Percentiles rank a stretch among this genome's conserved stretches.
phyloP scores from a whole-genome alignment of 2,888 invertebrate genomes.

The Ochropleura leucogaster region DNA sequence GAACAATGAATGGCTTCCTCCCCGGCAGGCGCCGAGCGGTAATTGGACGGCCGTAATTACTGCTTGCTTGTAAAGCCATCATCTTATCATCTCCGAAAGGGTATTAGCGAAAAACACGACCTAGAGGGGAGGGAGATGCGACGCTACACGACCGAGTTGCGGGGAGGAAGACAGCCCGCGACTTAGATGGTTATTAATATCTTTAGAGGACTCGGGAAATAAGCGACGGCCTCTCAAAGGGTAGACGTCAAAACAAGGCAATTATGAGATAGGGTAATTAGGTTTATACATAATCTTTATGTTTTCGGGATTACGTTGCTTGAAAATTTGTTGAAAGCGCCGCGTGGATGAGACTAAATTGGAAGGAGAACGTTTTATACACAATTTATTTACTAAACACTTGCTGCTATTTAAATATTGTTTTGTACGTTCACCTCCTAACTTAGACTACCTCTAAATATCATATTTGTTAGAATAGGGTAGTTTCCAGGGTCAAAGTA shows the following conservation, averaged over 20 bases:
- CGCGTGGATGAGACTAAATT: conserved; percentile 30
- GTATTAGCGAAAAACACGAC: conserved; percentile 88
- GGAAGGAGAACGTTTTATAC: conserved; percentile 17
- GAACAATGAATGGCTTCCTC: conserved; percentile 77
- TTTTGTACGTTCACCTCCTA: background rate
- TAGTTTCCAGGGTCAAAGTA: too few relatives aligned
- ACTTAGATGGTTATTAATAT: conserved; percentile 89
- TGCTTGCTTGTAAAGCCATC: conserved; percentile 89
- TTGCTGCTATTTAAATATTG: background rate
- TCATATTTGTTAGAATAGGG: background rate
- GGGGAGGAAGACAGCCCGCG: conserved; percentile 83
- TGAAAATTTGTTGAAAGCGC: conserved; percentile 58
- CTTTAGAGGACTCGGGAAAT: conserved; percentile 86
- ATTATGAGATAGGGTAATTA: conserved; percentile 89
- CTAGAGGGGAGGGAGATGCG: conserved; percentile 69
- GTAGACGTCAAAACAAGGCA: conserved; percentile 90
- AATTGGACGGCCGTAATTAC: conserved; percentile 89
- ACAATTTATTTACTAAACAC: conserved; percentile 18
- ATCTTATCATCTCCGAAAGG: conserved; percentile 88
- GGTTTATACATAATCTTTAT: conserved; percentile 85
- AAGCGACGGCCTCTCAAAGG: conserved; percentile 87
- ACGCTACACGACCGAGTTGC: conserved; percentile 73
- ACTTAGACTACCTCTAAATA: background rate
- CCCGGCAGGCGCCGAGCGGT: conserved; percentile 75
- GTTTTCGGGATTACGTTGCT: conserved; percentile 73